Evolutionary conservation across 2,797 vertebrate species (phyloP).

Genomic region (Liasis olivaceus): DNA sequence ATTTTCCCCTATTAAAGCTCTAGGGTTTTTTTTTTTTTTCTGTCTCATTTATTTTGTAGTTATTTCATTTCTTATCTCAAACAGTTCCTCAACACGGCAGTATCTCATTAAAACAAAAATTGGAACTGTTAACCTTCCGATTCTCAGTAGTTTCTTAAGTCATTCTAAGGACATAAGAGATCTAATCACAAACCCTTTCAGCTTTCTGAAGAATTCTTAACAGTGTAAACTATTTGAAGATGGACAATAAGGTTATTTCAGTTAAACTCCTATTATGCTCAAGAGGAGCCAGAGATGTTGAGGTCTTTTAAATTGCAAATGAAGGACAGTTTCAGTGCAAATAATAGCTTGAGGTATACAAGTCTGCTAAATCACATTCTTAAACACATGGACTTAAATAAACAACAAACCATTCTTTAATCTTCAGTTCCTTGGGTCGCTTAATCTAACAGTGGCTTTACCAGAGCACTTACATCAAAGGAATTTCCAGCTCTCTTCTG

Average conservation of each 20-base stretch:
- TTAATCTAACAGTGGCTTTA: background rate
- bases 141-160: constrained; percentile 53
- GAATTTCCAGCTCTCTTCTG: background rate
- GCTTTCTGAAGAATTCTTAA: constrained; percentile 43
- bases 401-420: background rate
- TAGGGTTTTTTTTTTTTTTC: constrained; percentile 15
- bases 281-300: background rate
- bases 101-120: constrained; percentile 68
- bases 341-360: background rate
- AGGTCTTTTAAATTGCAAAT: background rate
- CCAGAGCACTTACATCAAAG: background rate
- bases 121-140: constrained; percentile 55
- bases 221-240: constrained; percentile 29
- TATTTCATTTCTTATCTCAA: constrained; percentile 62
- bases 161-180: constrained; percentile 48
- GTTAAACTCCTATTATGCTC: background rate
- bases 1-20: constrained; percentile 36
- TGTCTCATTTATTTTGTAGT: constrained; percentile 54
- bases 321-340: constrained; percentile 13
- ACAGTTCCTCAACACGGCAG: constrained; percentile 43
- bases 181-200: constrained; percentile 16
- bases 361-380: background rate
- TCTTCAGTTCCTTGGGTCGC: background rate
- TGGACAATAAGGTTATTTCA: constrained; percentile 35
- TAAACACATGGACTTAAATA: constrained; percentile 1